Conservation (phyloP, 2,888 invertebrate genomes). For the Drosophila aldrichi region DNA sequence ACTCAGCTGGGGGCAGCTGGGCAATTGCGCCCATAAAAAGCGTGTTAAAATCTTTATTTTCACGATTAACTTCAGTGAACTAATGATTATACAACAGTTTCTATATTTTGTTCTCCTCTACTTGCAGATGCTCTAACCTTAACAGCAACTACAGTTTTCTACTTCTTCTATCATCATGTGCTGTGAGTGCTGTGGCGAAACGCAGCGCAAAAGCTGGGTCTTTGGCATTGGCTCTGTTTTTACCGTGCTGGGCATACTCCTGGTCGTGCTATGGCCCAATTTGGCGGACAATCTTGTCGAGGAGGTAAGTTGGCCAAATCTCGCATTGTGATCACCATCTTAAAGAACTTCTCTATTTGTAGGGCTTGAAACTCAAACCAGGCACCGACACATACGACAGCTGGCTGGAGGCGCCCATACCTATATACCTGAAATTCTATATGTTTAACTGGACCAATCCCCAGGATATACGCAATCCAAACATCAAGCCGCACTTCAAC, state of each 20-base stretch:
- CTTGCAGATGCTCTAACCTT: slow-evolving; percentile 35
- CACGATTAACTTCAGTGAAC: slow-evolving; percentile 28
- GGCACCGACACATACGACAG: slow-evolving; percentile 89
- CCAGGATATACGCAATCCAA: slow-evolving; percentile 86
- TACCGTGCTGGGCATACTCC: slow-evolving; percentile 71
- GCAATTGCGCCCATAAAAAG: slow-evolving; percentile 23
- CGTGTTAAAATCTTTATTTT: slow-evolving; percentile 28
- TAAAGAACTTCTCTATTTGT: neutral
- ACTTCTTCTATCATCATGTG: slow-evolving; percentile 69
- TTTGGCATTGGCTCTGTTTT: slow-evolving; percentile 83
- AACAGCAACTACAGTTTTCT: neutral
- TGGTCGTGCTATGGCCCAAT: slow-evolving; percentile 80
- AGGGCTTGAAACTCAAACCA: slow-evolving; percentile 89
- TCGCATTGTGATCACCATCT: neutral
- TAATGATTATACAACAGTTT: slow-evolving; percentile 18
- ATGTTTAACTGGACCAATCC: slow-evolving; percentile 93
- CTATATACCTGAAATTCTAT: slow-evolving; percentile 91
- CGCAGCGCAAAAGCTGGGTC: slow-evolving; percentile 83
- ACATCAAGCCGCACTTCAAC: slow-evolving; percentile 87
- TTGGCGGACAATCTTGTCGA: slow-evolving; percentile 72
- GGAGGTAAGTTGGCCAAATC: slow-evolving; percentile 67
- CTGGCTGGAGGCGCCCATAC: slow-evolving; percentile 93
- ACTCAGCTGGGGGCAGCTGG: slow-evolving; percentile 17
- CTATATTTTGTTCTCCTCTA: neutral
- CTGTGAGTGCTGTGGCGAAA: slow-evolving; percentile 82